phyloP scores from a whole-genome alignment of 2,113 vertebrate species.

The Mugil cephalus region DNA sequence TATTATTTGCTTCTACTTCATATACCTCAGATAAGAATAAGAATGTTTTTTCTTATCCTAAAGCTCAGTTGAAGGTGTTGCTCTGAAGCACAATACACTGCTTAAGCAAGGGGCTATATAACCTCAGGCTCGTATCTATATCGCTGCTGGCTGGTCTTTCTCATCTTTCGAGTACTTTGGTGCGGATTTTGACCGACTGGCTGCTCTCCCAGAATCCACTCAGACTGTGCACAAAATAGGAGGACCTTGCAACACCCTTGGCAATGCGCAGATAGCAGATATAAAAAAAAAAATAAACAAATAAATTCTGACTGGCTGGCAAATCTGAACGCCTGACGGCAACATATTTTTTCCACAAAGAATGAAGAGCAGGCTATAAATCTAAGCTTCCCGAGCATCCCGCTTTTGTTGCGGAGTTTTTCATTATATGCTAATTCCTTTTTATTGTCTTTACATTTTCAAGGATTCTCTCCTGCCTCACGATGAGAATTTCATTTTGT shows the following conservation, averaged over 20 bases:
- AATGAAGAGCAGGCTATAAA: conserved; percentile 13
- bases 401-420: not conserved
- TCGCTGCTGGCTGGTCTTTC: conserved; percentile 2
- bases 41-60: not conserved
- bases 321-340: conserved; percentile 14
- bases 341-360: not conserved
- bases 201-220: conserved; percentile 51
- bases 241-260: conserved; percentile 54
- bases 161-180: conserved; percentile 11
- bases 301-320: conserved; percentile 4
- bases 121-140: not conserved
- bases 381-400: conserved; percentile 21
- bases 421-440: conserved; percentile 11
- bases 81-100: not conserved
- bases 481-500: conserved; percentile 36
- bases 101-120: too few species aligned
- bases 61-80: not conserved
- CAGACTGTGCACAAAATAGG: conserved; percentile 24
- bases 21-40: not conserved
- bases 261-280: conserved; percentile 33
- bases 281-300: conserved; percentile 26
- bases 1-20: too few species aligned
- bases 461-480: conserved; percentile 33
- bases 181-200: conserved; percentile 31
- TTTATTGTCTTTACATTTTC: conserved; percentile 38